A percentile compares a stretch with the other conserved stretches of the same genome.
Conservation (phyloP, 2,888 invertebrate species). For the Callyntrura guangdongensis region DNA sequence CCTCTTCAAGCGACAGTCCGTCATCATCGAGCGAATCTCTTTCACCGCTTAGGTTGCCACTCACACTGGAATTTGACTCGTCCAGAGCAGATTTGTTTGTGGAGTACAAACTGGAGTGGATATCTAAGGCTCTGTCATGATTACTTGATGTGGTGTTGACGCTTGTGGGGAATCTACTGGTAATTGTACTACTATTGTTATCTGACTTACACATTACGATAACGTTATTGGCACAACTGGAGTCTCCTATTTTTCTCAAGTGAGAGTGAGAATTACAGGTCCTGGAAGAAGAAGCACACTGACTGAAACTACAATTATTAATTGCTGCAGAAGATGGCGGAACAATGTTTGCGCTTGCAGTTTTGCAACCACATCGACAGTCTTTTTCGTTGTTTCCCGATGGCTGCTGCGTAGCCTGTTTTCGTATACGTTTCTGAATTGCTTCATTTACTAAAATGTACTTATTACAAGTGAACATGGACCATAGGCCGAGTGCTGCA, state of each 20-base stretch:
- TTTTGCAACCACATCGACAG: conserved; percentile 55
- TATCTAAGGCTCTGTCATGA: background rate
- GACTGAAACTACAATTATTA: conserved; percentile 16
- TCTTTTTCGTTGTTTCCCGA: conserved; percentile 26
- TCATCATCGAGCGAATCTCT: conserved; percentile 24
- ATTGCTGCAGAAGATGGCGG: background rate
- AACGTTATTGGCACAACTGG: conserved; percentile 52
- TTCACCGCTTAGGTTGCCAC: background rate
- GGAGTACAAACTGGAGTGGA: conserved; percentile 3
- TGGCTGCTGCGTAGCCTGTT: conserved; percentile 66
- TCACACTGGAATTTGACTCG: background rate
- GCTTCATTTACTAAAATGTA: conserved; percentile 74
- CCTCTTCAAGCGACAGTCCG: conserved; percentile 55
- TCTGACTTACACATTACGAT: conserved; percentile 47
- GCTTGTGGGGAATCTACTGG: background rate
- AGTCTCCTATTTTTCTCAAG: conserved; percentile 54
- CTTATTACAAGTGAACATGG: conserved; percentile 75
- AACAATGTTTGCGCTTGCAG: background rate
- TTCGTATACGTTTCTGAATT: conserved; percentile 65
- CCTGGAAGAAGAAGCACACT: conserved; percentile 35
- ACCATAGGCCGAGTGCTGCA: conserved; percentile 74
- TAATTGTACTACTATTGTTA: conserved; percentile 12
- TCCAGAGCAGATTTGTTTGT: conserved; percentile 25
- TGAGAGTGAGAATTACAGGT: conserved; percentile 18
- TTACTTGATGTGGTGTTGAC: conserved; percentile 32